Evolutionary conservation across 2,797 vertebrate species (phyloP).

Genomic region (Hoplostethus atlanticus): DNA sequence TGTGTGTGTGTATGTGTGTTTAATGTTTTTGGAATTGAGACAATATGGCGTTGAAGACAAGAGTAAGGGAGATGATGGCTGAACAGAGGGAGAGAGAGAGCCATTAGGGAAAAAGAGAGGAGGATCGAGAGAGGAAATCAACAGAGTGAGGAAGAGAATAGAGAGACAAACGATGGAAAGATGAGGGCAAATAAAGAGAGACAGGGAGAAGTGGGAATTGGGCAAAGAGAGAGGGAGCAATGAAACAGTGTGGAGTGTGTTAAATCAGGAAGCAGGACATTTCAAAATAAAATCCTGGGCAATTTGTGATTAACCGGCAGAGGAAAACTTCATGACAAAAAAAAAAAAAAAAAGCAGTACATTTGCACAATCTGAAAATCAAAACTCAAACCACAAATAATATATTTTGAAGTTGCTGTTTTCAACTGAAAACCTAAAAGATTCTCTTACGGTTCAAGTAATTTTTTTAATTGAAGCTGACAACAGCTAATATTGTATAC

Average conservation of each 20-base stretch:
- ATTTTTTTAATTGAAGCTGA: no score
- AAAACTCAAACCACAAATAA: no score
- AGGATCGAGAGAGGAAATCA: slow-evolving; percentile 1
- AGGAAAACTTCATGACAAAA: not conserved
- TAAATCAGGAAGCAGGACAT: not conserved
- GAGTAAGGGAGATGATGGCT: slow-evolving; percentile 14
- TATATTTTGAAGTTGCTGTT: no score
- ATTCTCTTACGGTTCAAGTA: no score
- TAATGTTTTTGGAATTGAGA: slow-evolving; percentile 39
- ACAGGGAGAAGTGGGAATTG: slow-evolving; percentile 5
- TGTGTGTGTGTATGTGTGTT: slow-evolving; percentile 5
- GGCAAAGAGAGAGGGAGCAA: slow-evolving; percentile 23
- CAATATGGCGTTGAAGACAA: slow-evolving; percentile 35
- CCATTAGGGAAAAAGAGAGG: slow-evolving; percentile 14
- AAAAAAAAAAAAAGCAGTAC: no score
- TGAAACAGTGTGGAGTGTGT: not conserved
- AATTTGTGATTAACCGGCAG: slow-evolving; percentile 2
- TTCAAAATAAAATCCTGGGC: slow-evolving; percentile 2
- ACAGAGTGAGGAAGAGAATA: not conserved
- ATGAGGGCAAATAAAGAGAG: no score
- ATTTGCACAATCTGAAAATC: not conserved
- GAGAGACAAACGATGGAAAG: not conserved
- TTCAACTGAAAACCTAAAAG: no score
- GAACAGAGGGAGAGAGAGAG: not conserved
- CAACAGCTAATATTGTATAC: no score